Percentiles rank a stretch among this genome's conserved stretches.
Evolutionary conservation across 1,140 invertebrate species (phyloP).

Genomic region (Neodiprion pinetum): DNA sequence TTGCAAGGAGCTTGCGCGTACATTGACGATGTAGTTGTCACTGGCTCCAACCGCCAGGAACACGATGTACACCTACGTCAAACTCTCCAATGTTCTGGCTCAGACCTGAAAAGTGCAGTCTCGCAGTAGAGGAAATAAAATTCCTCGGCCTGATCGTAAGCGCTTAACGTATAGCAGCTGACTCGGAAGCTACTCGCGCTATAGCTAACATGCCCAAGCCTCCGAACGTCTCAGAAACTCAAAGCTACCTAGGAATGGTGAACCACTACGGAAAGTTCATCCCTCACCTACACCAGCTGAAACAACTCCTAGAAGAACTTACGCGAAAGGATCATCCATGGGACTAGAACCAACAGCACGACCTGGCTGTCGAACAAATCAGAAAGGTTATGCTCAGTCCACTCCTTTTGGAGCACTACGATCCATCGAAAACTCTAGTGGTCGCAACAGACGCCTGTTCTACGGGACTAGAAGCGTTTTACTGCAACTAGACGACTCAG

Average conservation of each 20-base stretch:
- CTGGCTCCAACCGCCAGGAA: conserved; percentile 7
- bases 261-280: conserved; percentile 51
- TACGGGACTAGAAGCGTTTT: conserved; percentile 40
- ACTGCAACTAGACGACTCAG: conserved; percentile 12
- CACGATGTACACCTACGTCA: neutral
- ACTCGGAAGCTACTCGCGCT: conserved; percentile 39
- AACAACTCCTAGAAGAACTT: conserved; percentile 15
- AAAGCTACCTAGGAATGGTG: conserved; percentile 46
- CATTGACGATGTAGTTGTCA: conserved; percentile 12
- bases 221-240: conserved; percentile 34
- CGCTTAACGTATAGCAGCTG: conserved; percentile 36
- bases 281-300: conserved; percentile 21
- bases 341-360: neutral
- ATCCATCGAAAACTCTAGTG: conserved; percentile 25
- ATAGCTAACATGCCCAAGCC: conserved; percentile 39
- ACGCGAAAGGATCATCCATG: conserved; percentile 9
- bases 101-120: conserved; percentile 29
- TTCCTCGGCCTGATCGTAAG: conserved; percentile 49
- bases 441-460: conserved; percentile 37
- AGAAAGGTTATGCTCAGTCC: conserved; percentile 19
- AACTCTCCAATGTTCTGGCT: conserved; percentile 5
- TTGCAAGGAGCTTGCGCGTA: conserved; percentile 10
- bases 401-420: conserved; percentile 30
- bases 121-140: conserved; percentile 31
- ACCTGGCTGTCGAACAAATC: neutral